Evolutionary conservation across 2,113 vertebrate genomes (phyloP).

Genomic region (Mastomys coucha): DNA sequence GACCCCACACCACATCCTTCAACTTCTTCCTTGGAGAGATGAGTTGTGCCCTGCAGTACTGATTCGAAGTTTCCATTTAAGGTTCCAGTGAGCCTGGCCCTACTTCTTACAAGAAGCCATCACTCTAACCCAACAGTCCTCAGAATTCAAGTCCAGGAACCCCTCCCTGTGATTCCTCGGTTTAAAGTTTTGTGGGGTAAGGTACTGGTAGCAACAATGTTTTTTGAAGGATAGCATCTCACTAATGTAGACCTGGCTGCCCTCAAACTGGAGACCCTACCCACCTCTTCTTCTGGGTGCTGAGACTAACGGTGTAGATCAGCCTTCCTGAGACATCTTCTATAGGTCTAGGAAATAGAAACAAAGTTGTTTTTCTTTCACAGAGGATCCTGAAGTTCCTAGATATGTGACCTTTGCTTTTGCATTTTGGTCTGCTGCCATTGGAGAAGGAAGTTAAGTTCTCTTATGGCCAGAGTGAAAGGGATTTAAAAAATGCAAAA

Average conservation of each 20-base stretch:
- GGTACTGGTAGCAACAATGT: neutral
- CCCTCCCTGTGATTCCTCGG: neutral
- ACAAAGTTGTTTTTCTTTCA: neutral
- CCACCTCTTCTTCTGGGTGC: neutral
- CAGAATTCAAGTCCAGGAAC: neutral
- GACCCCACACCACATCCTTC: neutral
- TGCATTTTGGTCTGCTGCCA: neutral
- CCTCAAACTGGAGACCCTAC: neutral
- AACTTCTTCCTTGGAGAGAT: neutral
- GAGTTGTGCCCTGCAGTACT: neutral
- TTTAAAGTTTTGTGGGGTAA: neutral
- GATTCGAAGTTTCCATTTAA: slow-evolving; percentile 24
- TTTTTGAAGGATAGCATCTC: neutral
- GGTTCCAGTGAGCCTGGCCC: neutral
- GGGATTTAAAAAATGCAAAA: slow-evolving; percentile 3
- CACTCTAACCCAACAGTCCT: neutral
- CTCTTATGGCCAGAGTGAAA: neutral
- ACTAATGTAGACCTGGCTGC: neutral
- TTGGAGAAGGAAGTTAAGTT: too few species aligned
- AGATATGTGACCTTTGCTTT: neutral
- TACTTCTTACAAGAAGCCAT: slow-evolving; percentile 17
- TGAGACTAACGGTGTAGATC: neutral
- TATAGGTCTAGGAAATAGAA: neutral
- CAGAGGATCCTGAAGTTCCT: neutral
- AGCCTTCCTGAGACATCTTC: neutral